Conservation (phyloP, 2,113 vertebrate genomes). For the Pterocles orientalis region DNA sequence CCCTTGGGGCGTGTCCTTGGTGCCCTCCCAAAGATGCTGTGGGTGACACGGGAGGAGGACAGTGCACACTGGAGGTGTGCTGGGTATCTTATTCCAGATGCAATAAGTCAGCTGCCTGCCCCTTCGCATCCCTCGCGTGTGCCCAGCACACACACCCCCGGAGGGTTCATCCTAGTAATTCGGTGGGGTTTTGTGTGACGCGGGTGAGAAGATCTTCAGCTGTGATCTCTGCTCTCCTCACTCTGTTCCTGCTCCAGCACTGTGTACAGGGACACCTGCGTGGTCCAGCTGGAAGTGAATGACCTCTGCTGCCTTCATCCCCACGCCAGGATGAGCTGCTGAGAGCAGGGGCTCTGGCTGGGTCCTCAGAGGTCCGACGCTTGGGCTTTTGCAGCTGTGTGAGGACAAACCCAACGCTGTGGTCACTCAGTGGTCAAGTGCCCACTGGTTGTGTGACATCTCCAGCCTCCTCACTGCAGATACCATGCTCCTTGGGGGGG, state of each 20-base stretch:
- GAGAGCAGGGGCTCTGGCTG: not conserved
- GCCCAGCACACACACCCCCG: not conserved
- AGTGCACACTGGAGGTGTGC: no score
- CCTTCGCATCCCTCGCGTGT: rapidly evolving
- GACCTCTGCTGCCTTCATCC: not conserved
- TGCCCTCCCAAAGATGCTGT: not conserved
- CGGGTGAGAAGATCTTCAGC: not conserved
- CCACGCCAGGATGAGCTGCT: rapidly evolving
- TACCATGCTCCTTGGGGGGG: not conserved
- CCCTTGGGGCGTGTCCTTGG: not conserved
- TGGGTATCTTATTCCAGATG: not conserved
- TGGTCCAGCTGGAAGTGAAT: not conserved
- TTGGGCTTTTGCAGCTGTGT: not conserved
- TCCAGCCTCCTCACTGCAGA: not conserved
- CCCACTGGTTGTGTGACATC: not conserved
- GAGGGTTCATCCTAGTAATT: not conserved
- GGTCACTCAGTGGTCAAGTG: not conserved
- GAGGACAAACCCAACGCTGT: not conserved
- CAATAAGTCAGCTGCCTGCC: not conserved
- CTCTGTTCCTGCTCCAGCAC: not conserved
- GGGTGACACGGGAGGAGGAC: not conserved
- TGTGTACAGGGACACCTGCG: rapidly evolving
- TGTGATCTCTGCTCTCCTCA: not conserved
- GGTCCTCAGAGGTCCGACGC: not conserved
- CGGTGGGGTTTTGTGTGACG: not conserved